These are phyloP conservation scores for Carlito syrichta DNA, from an alignment of 2,113 vertebrate species.

Conservation along the genomic window DNA sequence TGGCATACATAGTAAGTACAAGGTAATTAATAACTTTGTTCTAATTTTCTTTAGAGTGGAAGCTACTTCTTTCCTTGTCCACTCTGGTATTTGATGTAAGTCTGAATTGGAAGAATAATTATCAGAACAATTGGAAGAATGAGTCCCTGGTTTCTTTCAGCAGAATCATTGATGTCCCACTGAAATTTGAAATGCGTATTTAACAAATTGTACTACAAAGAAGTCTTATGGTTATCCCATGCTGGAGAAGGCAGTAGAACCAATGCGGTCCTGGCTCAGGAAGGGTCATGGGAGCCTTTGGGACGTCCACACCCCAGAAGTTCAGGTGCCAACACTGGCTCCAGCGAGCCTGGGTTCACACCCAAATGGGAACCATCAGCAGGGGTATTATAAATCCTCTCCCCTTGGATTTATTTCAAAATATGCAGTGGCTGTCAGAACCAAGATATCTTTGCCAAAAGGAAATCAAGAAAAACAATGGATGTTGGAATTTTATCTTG, in stretches of 20 bases:
- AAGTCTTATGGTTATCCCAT: background rate
- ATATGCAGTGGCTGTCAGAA: constrained; percentile 49
- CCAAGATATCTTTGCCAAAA: constrained; percentile 74
- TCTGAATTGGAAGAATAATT: background rate
- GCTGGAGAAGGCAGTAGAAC: background rate
- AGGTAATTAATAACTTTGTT: background rate
- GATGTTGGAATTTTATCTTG: constrained; percentile 69
- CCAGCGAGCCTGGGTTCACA: constrained; percentile 26
- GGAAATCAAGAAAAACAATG: constrained; percentile 75
- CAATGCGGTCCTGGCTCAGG: background rate
- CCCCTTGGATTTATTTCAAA: constrained; percentile 65
- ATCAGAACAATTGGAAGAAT: too few relatives aligned
- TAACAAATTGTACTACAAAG: background rate
- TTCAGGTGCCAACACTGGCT: background rate
- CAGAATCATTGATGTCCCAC: background rate
- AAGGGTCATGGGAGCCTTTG: background rate
- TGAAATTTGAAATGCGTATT: background rate
- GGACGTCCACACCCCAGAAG: background rate
- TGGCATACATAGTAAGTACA: background rate
- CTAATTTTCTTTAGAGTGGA: background rate
- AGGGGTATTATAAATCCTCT: background rate
- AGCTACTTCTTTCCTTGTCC: background rate
- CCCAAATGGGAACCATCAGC: constrained; percentile 19
- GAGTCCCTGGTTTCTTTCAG: background rate
- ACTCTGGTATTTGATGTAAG: background rate